Evolutionary conservation across 1,140 invertebrate genomes (phyloP).

Genomic region (Stratiolaelaps scimitus): DNA sequence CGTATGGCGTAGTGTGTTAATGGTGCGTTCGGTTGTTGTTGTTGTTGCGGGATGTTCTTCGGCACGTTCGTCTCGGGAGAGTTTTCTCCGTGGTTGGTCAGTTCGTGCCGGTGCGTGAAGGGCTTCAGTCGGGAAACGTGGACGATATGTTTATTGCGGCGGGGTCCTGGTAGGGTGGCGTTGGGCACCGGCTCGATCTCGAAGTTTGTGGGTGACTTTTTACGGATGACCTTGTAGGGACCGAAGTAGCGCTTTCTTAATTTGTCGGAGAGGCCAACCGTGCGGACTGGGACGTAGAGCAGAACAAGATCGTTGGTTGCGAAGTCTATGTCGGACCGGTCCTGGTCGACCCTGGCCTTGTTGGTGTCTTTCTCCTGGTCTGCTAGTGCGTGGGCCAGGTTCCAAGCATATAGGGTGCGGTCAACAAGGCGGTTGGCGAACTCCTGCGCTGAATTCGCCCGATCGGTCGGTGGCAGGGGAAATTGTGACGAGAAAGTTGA

Average conservation of each 20-base stretch:
- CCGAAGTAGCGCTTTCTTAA: neutral
- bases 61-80: too few relatives aligned
- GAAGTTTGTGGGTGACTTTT: neutral
- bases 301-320: neutral
- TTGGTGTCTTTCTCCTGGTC: slow-evolving; percentile 2
- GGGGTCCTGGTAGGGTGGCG: slow-evolving; percentile 2
- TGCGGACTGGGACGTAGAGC: too few relatives aligned
- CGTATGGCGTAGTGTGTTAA: too few relatives aligned
- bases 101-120: too few relatives aligned
- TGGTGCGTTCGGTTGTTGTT: too few relatives aligned
- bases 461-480: neutral
- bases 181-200: neutral
- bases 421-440: neutral
- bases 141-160: neutral
- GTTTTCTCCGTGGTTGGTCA: too few relatives aligned
- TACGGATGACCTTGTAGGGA: neutral
- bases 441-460: neutral
- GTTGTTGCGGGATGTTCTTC: too few relatives aligned
- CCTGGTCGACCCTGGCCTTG: neutral
- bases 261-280: neutral
- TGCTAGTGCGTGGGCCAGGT: neutral
- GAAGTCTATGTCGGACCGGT: neutral
- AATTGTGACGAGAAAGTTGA: neutral
- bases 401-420: neutral
- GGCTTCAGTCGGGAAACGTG: neutral